Percentiles rank a stretch among this genome's conserved stretches.
Conservation (phyloP, 2,797 vertebrate species). For the Cynopterus sphinx region DNA sequence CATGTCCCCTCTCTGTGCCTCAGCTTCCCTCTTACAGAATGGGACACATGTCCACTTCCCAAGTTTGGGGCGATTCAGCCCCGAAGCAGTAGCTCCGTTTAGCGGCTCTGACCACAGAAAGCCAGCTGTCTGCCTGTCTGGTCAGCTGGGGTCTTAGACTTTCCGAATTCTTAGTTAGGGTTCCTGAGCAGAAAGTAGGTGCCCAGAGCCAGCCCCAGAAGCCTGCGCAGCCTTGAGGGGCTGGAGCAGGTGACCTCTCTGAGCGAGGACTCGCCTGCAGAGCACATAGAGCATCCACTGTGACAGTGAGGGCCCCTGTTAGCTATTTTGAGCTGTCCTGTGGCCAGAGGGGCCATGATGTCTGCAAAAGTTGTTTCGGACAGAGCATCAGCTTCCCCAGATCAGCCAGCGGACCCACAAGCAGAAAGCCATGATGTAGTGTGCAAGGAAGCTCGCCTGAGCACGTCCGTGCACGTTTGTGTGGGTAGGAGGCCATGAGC, state of each 20-base stretch:
- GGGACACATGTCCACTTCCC: neutral
- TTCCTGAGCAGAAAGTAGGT: neutral
- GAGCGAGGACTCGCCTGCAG: neutral
- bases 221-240: neutral
- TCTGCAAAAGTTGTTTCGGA: neutral
- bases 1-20: neutral
- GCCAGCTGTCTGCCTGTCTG: rapidly evolving
- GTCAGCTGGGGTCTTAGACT: neutral
- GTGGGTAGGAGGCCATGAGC: neutral
- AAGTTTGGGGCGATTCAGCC: neutral
- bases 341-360: neutral
- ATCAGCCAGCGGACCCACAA: neutral
- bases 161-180: neutral
- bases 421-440: neutral
- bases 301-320: rapidly evolving
- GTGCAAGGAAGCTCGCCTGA: neutral
- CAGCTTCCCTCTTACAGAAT: neutral
- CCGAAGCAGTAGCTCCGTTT: neutral
- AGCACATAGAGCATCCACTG: neutral
- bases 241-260: neutral
- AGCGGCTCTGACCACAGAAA: neutral
- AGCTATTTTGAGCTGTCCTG: slow-evolving; percentile 20
- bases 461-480: too few relatives aligned
- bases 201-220: neutral
- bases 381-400: neutral